phyloP scores from a whole-genome alignment of 2,797 vertebrate genomes.

The Columba guinea region DNA sequence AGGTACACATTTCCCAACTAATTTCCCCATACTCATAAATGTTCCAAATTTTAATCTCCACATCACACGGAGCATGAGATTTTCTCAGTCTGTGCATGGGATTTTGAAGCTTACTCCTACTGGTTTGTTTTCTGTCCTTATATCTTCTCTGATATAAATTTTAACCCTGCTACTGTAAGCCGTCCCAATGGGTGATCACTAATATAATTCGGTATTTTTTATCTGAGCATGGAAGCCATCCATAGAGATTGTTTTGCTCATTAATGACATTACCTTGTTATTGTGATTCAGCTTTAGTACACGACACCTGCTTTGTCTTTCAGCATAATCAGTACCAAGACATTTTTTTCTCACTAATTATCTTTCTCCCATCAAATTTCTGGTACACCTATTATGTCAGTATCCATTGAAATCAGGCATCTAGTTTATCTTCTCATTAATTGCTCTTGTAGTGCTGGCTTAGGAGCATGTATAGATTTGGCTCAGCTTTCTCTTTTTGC shows the following conservation, averaged over 20 bases:
- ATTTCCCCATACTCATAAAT: not conserved
- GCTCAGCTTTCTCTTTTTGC: not conserved
- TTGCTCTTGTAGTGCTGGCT: slow-evolving; percentile 12
- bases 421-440: slow-evolving; percentile 23
- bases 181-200: not conserved
- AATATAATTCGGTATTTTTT: not conserved
- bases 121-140: not conserved
- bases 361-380: slow-evolving; percentile 40
- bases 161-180: not conserved
- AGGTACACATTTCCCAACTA: not conserved
- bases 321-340: slow-evolving; percentile 39
- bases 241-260: not conserved
- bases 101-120: not conserved
- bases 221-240: not conserved
- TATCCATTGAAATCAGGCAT: slow-evolving; percentile 44
- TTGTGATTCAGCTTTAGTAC: slow-evolving; percentile 40
- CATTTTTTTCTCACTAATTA: slow-evolving; percentile 43
- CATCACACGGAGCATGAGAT: accelerated
- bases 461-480: not conserved
- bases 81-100: not conserved
- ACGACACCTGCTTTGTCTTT: slow-evolving; percentile 49
- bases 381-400: slow-evolving; percentile 53
- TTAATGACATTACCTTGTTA: slow-evolving; percentile 44
- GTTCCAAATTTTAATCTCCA: not conserved
- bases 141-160: not conserved